Percentiles rank a stretch among this genome's conserved stretches.
Evolutionary conservation across 2,797 vertebrate genomes (phyloP).

Genomic region (Gastrophryne carolinensis): DNA sequence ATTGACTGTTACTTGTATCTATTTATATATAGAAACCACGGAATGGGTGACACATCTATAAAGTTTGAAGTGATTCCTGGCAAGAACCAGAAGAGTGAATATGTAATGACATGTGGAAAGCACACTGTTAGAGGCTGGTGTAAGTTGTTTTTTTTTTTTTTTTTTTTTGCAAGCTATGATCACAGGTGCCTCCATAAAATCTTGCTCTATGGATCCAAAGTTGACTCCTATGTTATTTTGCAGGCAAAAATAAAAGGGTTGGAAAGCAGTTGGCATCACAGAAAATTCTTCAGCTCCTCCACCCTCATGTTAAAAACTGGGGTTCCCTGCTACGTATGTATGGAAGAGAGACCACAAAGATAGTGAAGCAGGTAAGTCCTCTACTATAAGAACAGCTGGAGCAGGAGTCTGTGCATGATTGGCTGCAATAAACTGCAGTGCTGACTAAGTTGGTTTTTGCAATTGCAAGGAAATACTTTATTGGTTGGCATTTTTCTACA

Average conservation of each 20-base stretch:
- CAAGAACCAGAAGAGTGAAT: constrained; percentile 99
- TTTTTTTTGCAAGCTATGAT: not conserved
- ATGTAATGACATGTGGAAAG: constrained; percentile 97
- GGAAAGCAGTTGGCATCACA: constrained; percentile 97
- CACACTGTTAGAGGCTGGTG: constrained; percentile 97
- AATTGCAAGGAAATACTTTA: too few relatives aligned
- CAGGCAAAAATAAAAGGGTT: constrained; percentile 97
- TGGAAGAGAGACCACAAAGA: constrained; percentile 94
- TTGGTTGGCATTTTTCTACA: too few relatives aligned
- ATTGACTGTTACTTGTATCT: too few relatives aligned
- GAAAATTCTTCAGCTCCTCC: constrained; percentile 97
- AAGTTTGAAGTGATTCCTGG: constrained; percentile 99
- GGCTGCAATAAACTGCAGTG: too few relatives aligned
- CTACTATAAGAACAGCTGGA: too few relatives aligned
- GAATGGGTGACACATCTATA: constrained; percentile 98
- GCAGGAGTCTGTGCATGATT: too few relatives aligned
- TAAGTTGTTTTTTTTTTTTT: constrained; percentile 70
- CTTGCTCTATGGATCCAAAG: too few relatives aligned
- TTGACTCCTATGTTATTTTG: not conserved
- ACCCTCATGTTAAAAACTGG: constrained; percentile 98
- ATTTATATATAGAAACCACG: constrained; percentile 84
- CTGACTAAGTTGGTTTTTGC: too few relatives aligned
- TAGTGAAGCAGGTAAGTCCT: constrained; percentile 90
- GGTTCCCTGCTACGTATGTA: constrained; percentile 98
- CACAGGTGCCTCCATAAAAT: not conserved